Percentiles rank a stretch among this genome's conserved stretches.
These are phyloP conservation scores for Dendrolimus pini DNA, from an alignment of 2,888 invertebrate species.

Conservation along the genomic window DNA sequence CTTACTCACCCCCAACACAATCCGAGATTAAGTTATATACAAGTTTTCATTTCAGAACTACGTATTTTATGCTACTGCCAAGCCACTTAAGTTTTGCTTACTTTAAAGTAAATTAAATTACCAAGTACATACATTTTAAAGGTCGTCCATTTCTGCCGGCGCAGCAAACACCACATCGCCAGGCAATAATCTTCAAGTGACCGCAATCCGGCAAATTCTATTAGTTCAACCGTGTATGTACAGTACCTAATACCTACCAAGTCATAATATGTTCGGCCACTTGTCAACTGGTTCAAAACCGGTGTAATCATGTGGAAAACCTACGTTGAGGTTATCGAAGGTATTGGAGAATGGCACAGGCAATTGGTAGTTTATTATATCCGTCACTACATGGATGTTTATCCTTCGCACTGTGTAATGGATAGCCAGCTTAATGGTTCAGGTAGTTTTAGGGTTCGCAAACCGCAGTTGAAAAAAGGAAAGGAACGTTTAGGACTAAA, in stretches of 20 bases:
- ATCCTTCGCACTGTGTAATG: background rate
- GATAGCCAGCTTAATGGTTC: no score
- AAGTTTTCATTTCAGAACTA: no score
- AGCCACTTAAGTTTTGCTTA: background rate
- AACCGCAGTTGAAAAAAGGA: no score
- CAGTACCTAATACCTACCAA: background rate
- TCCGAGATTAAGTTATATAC: no score
- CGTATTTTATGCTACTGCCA: no score
- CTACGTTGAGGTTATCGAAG: background rate
- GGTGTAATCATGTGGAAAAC: constrained; percentile 4
- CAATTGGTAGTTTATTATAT: background rate
- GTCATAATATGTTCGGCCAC: background rate
- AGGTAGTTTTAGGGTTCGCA: no score
- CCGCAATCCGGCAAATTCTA: constrained; percentile 52
- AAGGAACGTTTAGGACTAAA: no score
- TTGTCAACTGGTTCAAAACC: constrained; percentile 1
- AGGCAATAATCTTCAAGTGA: constrained; percentile 30
- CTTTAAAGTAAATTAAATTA: background rate
- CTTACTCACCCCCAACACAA: no score
- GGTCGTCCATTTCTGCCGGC: background rate
- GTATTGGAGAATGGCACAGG: background rate
- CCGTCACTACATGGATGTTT: background rate
- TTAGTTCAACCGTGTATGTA: constrained; percentile 22
- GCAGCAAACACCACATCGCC: background rate
- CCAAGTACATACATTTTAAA: constrained; percentile 1